Conservation (phyloP, 2,888 invertebrate species). For the Tipula unca region DNA sequence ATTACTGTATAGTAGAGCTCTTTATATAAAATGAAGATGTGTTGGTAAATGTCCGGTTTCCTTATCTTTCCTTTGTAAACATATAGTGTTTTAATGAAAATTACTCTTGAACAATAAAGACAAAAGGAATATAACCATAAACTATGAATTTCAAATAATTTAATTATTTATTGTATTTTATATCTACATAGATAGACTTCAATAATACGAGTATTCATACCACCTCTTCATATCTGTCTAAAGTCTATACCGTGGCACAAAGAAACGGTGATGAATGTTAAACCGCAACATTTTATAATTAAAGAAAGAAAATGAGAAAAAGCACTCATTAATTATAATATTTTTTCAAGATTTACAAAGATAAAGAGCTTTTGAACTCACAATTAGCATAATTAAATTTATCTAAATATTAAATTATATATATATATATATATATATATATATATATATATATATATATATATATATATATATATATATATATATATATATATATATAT, state of each 20-base stretch:
- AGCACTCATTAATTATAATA: background rate
- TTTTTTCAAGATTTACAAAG: background rate
- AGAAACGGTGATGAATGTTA: background rate
- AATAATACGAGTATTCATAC: too few species aligned
- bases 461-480: background rate
- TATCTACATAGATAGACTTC: background rate
- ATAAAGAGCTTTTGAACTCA: background rate
- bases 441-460: background rate
- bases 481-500: background rate
- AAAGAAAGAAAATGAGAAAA: background rate
- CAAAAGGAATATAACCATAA: background rate
- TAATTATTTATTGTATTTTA: background rate
- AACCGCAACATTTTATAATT: background rate
- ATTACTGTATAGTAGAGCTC: background rate
- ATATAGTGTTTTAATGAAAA: background rate
- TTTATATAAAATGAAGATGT: background rate
- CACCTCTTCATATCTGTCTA: too few species aligned
- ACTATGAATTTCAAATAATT: background rate
- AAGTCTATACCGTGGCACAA: background rate
- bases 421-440: background rate
- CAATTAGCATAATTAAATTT: background rate
- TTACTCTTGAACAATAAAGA: background rate
- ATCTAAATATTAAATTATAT: too few species aligned
- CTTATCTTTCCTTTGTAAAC: background rate
- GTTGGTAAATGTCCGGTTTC: background rate